Evolutionary conservation across 2,888 invertebrate genomes (phyloP), one percentile per base, ranked within the genome.

Genomic region (Brachypterus glaber): DNA sequence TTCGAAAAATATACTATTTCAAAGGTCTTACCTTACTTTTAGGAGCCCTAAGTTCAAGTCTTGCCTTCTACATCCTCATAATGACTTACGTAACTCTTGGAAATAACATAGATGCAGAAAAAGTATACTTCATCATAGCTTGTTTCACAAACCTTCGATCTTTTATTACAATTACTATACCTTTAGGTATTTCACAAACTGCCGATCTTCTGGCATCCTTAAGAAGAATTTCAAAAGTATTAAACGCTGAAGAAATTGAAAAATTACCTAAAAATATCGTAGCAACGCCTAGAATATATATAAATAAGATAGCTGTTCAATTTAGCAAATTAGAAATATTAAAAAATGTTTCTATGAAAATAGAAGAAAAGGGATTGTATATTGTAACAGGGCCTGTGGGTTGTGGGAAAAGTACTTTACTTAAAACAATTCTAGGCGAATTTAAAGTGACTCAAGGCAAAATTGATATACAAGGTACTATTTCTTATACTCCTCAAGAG

Each of bases 341-440:
- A 3, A 58, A 57, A 37, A 57, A 68, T 37, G 52, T 73, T 3
- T 66, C 62, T 4, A 41, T 72, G 15, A 55, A 57, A 11, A 53
- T 72, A 0, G 27, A 9, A 4, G 66, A 68, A 11, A 45, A 46
- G 3, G 56, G 68, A 26, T 45, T 73, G 3, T 59, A 67, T 25
- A 71, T 74, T 1, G 57, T 82, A 12, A 71, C 79, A 26, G 81
- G 82, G 8, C 68, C 72, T 2, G 75, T 81, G 7, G 59, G 58
- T 1, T 51, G 57, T 36, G 59, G 59, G 8, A 59, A 59, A 40
- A 53, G 51, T n/a, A 47, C 52, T 4, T 34, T 59, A n/a, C 39
- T 59, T 9, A 57, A 57, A 46, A 46, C 52, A 4, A 53, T 59
- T 8, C 39, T 58, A 11, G 45, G 47, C 9, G 59, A 59, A 21